phyloP scores from a whole-genome alignment of 2,797 vertebrate species.

The Prunella strophiata region DNA sequence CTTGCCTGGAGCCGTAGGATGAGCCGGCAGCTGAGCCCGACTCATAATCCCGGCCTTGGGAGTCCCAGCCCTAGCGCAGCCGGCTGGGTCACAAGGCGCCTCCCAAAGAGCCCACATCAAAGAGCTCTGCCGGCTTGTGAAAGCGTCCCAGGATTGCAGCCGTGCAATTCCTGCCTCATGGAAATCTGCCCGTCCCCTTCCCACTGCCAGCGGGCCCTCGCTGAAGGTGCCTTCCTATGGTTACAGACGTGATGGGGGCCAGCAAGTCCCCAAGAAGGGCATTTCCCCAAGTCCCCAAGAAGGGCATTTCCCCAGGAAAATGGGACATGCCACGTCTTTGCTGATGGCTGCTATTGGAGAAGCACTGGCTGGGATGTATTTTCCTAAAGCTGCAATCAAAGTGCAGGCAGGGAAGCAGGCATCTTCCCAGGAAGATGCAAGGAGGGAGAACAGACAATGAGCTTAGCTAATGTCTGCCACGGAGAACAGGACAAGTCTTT shows the following conservation, averaged over 20 bases:
- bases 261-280: background rate
- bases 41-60: background rate
- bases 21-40: background rate
- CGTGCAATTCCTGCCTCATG: background rate
- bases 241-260: rapidly evolving
- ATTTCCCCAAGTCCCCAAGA: background rate
- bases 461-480: background rate
- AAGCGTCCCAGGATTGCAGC: background rate
- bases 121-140: background rate
- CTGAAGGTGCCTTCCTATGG: background rate
- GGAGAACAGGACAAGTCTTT: background rate
- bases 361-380: background rate
- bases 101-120: conserved; percentile 52
- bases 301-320: background rate
- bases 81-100: background rate
- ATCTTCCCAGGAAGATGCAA: background rate
- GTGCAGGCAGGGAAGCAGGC: background rate
- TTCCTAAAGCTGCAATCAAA: background rate
- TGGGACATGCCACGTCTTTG: rapidly evolving
- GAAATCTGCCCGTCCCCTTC: background rate
- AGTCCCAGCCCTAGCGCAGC: background rate
- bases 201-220: background rate
- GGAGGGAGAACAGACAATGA: background rate
- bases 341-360: background rate
- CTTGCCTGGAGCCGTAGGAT: background rate